Percentiles rank a stretch among this genome's conserved stretches.
Conservation (phyloP, 2,888 invertebrate genomes). For the Sympetrum striolatum region DNA sequence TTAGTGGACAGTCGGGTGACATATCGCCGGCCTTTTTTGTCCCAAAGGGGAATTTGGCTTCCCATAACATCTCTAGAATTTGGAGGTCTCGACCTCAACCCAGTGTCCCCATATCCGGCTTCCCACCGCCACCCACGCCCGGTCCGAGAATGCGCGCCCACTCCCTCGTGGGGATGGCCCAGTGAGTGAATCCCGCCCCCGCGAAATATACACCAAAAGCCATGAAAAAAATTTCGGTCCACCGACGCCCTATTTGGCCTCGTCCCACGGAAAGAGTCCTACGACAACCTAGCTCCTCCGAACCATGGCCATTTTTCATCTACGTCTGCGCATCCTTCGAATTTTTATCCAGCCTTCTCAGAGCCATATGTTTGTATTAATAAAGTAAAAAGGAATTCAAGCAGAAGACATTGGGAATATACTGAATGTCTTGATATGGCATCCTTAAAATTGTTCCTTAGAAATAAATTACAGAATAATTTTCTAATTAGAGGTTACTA, state of each 20-base stretch:
- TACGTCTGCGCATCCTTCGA: neutral
- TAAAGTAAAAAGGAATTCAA: too few species aligned
- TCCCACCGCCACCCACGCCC: neutral
- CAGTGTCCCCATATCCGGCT: neutral
- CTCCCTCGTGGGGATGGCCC: neutral
- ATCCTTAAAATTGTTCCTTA: too few species aligned
- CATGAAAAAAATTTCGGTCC: neutral
- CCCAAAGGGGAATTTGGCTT: too few species aligned
- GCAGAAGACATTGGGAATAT: too few species aligned
- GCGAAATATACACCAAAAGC: neutral
- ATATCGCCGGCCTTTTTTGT: too few species aligned
- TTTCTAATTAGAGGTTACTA: too few species aligned
- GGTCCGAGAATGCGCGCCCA: neutral
- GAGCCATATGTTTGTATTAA: too few species aligned
- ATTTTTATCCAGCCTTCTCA: too few species aligned
- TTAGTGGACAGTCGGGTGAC: too few species aligned
- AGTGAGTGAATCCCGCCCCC: neutral
- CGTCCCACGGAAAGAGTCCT: neutral
- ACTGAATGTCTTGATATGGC: too few species aligned
- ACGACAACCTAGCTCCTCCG: neutral
- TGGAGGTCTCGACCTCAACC: neutral
- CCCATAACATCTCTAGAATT: too few species aligned
- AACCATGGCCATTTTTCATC: neutral
- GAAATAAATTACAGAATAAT: too few species aligned
- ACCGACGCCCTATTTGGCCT: neutral